Evolutionary conservation across 2,113 vertebrate genomes (phyloP).

Genomic region (Osmerus mordax): DNA sequence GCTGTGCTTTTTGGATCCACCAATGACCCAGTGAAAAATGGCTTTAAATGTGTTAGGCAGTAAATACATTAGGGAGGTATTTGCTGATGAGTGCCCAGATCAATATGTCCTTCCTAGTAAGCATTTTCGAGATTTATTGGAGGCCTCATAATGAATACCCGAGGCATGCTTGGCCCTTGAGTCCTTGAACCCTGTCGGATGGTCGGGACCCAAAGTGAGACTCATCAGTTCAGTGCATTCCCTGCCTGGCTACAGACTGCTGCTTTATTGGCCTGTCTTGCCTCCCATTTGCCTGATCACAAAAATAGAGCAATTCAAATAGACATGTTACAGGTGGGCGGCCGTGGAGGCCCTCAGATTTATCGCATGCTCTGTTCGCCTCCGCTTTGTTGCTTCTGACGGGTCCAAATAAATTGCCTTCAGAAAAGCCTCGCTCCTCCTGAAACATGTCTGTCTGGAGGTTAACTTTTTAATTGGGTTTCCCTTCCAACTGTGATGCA

Average conservation of each 20-base stretch:
- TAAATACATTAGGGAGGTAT: conserved; percentile 54
- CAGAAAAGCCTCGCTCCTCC: conserved; percentile 18
- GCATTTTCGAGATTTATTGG: conserved; percentile 58
- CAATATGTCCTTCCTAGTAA: conserved; percentile 52
- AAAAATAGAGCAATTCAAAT: conserved; percentile 17
- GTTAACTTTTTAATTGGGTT: conserved; percentile 16
- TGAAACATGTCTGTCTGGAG: conserved; percentile 14
- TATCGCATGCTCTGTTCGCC: conserved; percentile 4
- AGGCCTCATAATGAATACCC: conserved; percentile 46
- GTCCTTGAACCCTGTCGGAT: conserved; percentile 53
- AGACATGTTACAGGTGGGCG: conserved; percentile 25
- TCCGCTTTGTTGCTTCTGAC: conserved; percentile 9
- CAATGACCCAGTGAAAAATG: conserved; percentile 16
- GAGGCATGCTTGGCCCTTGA: conserved; percentile 30
- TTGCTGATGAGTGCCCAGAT: conserved; percentile 54
- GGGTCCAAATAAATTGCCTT: conserved; percentile 18
- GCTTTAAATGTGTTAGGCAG: conserved; percentile 44
- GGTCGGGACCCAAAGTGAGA: conserved; percentile 17
- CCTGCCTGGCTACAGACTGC: conserved; percentile 28
- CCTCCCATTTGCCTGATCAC: conserved; percentile 37
- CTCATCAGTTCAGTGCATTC: conserved; percentile 27
- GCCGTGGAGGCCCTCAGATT: conserved; percentile 1
- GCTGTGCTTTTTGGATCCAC: conserved; percentile 7
- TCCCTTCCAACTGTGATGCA: neutral
- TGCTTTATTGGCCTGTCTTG: conserved; percentile 41